Conservation (phyloP, 2,888 invertebrate genomes). For the Hydrotaea diabolus region DNA sequence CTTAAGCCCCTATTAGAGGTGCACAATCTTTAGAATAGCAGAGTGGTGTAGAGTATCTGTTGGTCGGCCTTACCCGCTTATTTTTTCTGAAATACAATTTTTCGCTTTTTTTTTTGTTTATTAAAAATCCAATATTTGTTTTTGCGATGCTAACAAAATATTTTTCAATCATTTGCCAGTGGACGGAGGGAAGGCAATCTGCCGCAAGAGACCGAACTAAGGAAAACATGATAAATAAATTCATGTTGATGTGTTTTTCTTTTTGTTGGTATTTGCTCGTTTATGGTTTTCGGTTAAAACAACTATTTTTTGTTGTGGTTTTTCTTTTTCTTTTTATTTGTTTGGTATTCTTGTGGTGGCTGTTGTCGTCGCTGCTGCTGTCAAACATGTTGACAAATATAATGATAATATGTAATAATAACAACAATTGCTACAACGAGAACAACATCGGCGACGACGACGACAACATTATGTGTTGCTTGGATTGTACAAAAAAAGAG, state of each 20-base stretch:
- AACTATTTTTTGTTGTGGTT: not conserved
- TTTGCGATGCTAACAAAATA: not conserved
- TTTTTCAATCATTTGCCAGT: not conserved
- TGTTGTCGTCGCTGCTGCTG: not conserved
- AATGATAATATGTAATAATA: conserved; percentile 22
- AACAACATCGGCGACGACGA: not conserved
- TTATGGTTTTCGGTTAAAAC: conserved; percentile 4
- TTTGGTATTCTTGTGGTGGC: not conserved
- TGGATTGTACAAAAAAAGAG: not conserved
- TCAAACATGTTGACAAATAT: conserved; percentile 42
- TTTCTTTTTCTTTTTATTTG: no score
- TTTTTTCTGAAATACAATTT: no score
- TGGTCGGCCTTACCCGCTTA: no score
- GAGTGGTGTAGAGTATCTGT: no score
- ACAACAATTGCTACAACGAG: not conserved
- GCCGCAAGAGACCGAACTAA: not conserved
- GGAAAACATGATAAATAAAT: not conserved
- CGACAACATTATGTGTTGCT: not conserved
- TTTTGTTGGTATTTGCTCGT: not conserved
- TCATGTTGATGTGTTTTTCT: not conserved
- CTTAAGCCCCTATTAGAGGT: no score
- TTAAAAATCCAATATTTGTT: no score
- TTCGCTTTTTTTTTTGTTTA: no score
- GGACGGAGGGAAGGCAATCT: not conserved
- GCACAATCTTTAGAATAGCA: no score